Conservation (phyloP, 30 jellyfish, hydroid and myxozoan species). For the Mastigias papua region DNA sequence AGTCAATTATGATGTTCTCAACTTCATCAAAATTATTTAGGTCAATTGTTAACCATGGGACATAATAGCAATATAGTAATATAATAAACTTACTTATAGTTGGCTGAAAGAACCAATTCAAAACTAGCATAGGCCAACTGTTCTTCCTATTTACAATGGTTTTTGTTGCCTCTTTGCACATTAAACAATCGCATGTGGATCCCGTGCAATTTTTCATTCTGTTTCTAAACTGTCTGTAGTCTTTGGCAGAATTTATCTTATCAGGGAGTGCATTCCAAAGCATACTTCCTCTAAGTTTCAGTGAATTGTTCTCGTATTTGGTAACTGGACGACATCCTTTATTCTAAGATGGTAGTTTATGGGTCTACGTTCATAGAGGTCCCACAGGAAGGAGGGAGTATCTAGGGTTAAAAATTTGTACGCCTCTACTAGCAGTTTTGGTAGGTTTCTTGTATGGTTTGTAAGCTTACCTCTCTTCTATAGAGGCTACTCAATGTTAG, state of each 20-base stretch:
- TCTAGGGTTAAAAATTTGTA: background rate
- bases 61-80: too few relatives aligned
- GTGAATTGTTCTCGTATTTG: background rate
- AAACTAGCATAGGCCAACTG: slow-evolving; percentile 11
- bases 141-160: background rate
- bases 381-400: background rate
- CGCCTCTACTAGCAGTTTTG: background rate
- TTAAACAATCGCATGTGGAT: background rate
- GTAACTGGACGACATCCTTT: slow-evolving; percentile 18
- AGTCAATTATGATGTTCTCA: too few relatives aligned
- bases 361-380: background rate
- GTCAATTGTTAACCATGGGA: too few relatives aligned
- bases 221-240: slow-evolving; percentile 7
- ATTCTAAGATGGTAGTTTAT: slow-evolving; percentile 7
- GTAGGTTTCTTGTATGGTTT: background rate
- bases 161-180: background rate
- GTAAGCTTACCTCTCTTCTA: slow-evolving; percentile 17
- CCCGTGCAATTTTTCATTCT: slow-evolving; percentile 8
- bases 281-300: slow-evolving; percentile 8
- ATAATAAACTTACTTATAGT: too few relatives aligned
- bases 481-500: slow-evolving; percentile 3
- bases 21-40: too few relatives aligned
- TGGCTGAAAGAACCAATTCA: too few relatives aligned
- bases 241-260: slow-evolving; percentile 9
- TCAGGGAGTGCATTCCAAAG: background rate